A percentile compares a stretch with the other conserved stretches of the same genome.
These are phyloP conservation scores for Platysteira castanea DNA, from an alignment of 2,113 vertebrate genomes.

Conservation along the genomic window DNA sequence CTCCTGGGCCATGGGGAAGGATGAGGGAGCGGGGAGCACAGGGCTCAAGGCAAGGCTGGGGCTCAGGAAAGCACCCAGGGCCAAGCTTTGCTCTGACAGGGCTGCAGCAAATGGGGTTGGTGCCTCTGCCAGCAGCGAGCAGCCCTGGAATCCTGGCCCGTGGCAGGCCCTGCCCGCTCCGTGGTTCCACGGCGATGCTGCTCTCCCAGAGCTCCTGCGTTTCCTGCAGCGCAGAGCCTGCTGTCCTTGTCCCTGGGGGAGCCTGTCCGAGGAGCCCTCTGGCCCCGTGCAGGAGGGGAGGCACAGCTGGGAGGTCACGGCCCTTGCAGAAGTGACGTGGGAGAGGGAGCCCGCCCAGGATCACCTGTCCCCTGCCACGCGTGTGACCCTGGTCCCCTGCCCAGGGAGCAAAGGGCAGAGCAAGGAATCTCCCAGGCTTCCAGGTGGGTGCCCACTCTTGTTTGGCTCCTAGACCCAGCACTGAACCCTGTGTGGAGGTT, in stretches of 20 bases:
- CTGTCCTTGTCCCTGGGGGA: neutral
- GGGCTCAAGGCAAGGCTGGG: neutral
- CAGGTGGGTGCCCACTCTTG: neutral
- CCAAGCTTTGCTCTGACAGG: neutral
- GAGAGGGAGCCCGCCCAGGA: no score
- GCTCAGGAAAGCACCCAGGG: neutral
- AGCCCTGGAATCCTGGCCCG: neutral
- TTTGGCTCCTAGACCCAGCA: fast-evolving
- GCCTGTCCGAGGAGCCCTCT: neutral
- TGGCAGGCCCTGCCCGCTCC: neutral
- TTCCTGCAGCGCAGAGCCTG: neutral
- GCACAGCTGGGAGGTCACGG: neutral
- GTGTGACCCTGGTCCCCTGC: neutral
- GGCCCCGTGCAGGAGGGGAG: neutral
- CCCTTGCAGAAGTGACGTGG: fast-evolving
- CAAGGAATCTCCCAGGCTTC: fast-evolving
- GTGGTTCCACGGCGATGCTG: fast-evolving
- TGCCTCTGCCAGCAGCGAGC: neutral
- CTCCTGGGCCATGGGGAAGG: fast-evolving
- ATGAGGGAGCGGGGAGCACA: fast-evolving
- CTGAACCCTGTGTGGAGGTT: neutral
- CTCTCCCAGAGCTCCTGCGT: neutral
- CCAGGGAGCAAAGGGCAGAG: neutral
- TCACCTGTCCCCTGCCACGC: neutral
- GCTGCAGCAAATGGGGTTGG: neutral